phyloP scores from a whole-genome alignment of 1,140 invertebrate genomes.

The Heterodera schachtii region DNA sequence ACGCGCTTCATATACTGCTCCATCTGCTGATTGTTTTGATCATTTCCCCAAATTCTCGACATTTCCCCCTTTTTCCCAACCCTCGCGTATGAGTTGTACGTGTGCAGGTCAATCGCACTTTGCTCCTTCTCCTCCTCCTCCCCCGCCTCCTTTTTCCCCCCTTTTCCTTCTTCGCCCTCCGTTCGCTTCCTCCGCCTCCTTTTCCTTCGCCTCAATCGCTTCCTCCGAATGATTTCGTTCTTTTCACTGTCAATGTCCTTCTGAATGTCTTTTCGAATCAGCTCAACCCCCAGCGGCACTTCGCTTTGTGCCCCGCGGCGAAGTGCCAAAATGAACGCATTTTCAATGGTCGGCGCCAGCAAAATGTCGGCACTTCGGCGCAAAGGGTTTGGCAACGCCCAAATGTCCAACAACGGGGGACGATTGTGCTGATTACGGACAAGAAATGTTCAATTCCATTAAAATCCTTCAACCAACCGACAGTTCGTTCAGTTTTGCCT shows the following conservation, averaged over 20 bases:
- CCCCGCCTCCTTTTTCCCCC: background rate
- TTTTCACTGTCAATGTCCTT: slow-evolving; percentile 42
- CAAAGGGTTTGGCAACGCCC: slow-evolving; percentile 46
- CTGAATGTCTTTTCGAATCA: slow-evolving; percentile 4
- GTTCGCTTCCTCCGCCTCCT: slow-evolving; percentile 28
- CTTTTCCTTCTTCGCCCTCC: background rate
- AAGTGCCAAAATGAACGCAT: slow-evolving; percentile 36
- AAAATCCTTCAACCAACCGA: background rate
- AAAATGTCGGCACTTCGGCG: slow-evolving; percentile 46
- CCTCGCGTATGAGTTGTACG: slow-evolving; percentile 52
- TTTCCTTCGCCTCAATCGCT: slow-evolving; percentile 14
- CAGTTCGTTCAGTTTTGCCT: background rate
- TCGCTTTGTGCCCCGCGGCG: slow-evolving; percentile 21
- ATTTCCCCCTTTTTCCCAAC: background rate
- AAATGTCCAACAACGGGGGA: slow-evolving; percentile 49
- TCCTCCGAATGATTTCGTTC: slow-evolving; percentile 33
- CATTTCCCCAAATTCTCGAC: background rate
- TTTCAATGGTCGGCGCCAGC: slow-evolving; percentile 52
- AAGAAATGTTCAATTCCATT: background rate
- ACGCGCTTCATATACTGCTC: slow-evolving; percentile 50
- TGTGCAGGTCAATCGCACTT: slow-evolving; percentile 42
- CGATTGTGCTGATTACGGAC: slow-evolving; percentile 5
- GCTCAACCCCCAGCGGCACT: slow-evolving; percentile 41
- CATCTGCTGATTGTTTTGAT: slow-evolving; percentile 38
- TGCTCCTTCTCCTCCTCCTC: background rate